Base-by-base conservation (phyloP, 2,113 vertebrate genomes). In the Panthera uncia region DNA sequence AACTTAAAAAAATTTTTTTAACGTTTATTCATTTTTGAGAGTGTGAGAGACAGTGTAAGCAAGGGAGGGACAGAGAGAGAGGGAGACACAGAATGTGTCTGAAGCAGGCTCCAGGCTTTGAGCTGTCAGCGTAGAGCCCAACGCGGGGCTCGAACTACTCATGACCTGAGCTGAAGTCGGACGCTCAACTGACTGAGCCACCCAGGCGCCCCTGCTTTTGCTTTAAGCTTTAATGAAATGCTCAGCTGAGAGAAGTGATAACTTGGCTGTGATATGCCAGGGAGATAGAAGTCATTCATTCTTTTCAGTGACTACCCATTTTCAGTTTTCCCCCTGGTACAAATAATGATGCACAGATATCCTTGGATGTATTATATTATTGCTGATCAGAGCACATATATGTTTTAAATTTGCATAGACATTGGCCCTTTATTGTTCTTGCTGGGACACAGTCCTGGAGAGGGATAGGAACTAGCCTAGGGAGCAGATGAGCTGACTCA, bases 171-270 rank as follows among this genome's bases (percentile, higher is more conserved):
- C 45, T 45, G 45, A 45, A 45, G 45, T 45, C 45, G 45, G 45
- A 45, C 8, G 1, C 1, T 45, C 45, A 45, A 45, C 45, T 45
- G 45, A 45, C 45, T 45, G 45, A 45, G 45, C 45, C 1, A 45
- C 45, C 45, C 45, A 45, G 45, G 45, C 8, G 0, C 45, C 45
- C 45, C 63, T 90, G 19, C 38, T 89, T 91, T 95, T 48, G n/a
- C 85, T 93, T 96, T 89, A 85, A 84, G 78, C 33, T 66, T 82
- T 27, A 91, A 66, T 71, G 89, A 86, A 57, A 66, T 89, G 79
- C 45, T 96, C 66, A 90, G 92, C 86, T 76, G 97, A 91, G 50
- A 80, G 65, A 81, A 88, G 89, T 12, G 89, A 15, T 69, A 65
- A 89, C 82, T 66, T 96, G 68, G 76, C 85, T 45, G 45, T 45